Evolutionary conservation across 2,797 vertebrate species (phyloP).

Genomic region (Halcyon chelicuti): DNA sequence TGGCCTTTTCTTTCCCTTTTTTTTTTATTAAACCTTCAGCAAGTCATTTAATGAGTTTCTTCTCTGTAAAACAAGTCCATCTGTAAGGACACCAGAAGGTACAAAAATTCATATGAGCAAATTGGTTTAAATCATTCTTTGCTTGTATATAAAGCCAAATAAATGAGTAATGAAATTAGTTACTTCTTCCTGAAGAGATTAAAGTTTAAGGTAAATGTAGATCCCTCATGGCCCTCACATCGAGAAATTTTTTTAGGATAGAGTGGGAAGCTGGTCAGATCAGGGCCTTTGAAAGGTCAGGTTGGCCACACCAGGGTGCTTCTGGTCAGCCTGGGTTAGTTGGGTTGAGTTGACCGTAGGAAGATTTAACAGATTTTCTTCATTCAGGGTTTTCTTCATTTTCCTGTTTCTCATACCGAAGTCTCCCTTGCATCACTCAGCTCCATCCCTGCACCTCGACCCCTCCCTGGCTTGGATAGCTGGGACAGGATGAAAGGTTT

Average conservation of each 20-base stretch:
- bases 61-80: not conserved
- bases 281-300: not conserved
- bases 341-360: not conserved
- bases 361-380: not conserved
- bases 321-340: not conserved
- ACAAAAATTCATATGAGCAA: not conserved
- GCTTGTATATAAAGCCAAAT: not conserved
- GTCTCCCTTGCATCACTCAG: not conserved
- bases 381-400: not conserved
- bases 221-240: accelerated
- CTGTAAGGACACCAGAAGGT: not conserved
- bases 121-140: not conserved
- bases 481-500: not conserved
- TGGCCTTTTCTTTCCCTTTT: not conserved
- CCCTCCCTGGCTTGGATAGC: not conserved
- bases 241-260: not conserved
- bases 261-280: not conserved
- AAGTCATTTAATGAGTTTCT: not conserved
- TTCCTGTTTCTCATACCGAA: not conserved
- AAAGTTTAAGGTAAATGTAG: not conserved
- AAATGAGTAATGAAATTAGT: not conserved
- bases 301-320: not conserved
- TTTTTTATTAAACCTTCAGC: not conserved
- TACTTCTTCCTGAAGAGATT: not conserved
- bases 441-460: not conserved